These are phyloP conservation scores for Thomomys bottae DNA, from an alignment of 2,113 vertebrate species.

Conservation along the genomic window DNA sequence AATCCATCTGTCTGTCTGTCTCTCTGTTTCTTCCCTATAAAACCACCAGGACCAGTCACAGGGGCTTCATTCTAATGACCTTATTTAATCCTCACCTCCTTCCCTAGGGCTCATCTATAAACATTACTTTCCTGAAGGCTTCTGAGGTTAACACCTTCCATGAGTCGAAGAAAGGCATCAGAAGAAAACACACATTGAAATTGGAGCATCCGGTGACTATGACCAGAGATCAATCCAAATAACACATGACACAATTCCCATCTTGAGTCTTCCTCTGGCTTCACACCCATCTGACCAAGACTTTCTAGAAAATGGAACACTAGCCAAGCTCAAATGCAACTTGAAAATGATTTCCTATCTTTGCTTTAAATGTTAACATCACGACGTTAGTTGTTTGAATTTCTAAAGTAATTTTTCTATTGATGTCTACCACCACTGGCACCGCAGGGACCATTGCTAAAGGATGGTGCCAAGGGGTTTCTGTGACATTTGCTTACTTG, in stretches of 20 bases:
- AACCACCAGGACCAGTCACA: background rate
- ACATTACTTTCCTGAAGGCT: background rate
- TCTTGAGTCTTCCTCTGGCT: background rate
- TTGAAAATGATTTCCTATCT: background rate
- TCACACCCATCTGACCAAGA: background rate
- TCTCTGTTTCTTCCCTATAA: background rate
- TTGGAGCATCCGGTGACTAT: background rate
- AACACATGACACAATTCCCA: background rate
- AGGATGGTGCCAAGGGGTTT: too few relatives aligned
- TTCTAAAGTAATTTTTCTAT: background rate
- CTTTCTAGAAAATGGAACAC: background rate
- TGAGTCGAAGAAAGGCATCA: background rate
- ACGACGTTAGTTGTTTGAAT: background rate
- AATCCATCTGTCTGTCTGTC: too few relatives aligned
- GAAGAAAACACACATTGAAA: too few relatives aligned
- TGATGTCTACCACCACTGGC: background rate
- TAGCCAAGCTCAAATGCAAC: background rate
- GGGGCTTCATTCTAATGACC: background rate
- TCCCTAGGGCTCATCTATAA: background rate
- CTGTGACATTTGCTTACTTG: background rate
- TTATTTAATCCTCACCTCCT: background rate
- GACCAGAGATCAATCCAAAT: background rate
- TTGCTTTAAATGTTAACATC: constrained; percentile 2
- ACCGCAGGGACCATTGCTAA: too few relatives aligned
- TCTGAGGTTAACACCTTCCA: background rate